phyloP scores from a whole-genome alignment of 2,888 invertebrate genomes.

The Amphipoea lucens region DNA sequence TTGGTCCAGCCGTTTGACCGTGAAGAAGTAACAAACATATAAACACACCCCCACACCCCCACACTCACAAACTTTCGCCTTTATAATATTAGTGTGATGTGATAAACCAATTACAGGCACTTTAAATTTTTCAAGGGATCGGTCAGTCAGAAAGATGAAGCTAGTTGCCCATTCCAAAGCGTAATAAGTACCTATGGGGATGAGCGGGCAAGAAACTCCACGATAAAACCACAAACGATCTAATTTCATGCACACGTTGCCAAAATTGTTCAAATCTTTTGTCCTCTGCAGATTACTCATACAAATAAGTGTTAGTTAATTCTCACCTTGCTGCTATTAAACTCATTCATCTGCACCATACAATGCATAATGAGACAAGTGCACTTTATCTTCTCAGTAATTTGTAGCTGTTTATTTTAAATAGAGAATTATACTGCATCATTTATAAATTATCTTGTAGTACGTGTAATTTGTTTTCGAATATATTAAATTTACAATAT shows the following conservation, averaged over 20 bases:
- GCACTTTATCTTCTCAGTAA: conserved; percentile 8
- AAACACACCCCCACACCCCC: too few relatives aligned
- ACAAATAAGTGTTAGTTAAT: conserved; percentile 21
- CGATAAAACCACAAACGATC: not conserved
- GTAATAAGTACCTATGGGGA: not conserved
- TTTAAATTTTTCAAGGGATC: not conserved
- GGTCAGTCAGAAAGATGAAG: not conserved
- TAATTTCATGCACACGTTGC: not conserved
- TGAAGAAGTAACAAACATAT: too few relatives aligned
- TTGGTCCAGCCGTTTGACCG: too few relatives aligned
- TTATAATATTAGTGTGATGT: too few relatives aligned
- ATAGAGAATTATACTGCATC: not conserved
- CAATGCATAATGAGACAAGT: conserved; percentile 4
- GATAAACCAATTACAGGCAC: not conserved
- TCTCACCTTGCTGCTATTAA: conserved; percentile 28
- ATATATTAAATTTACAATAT: not conserved
- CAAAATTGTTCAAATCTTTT: conserved; percentile 12
- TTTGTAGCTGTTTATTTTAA: conserved; percentile 15
- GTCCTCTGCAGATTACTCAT: conserved; percentile 9
- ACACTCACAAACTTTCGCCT: too few relatives aligned
- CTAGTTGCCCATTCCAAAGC: not conserved
- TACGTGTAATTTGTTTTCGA: not conserved
- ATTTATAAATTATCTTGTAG: not conserved
- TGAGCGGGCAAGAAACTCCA: not conserved
- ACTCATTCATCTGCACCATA: conserved; percentile 12